Conservation (phyloP, 2,113 vertebrate genomes). For the Chunga burmeisteri region DNA sequence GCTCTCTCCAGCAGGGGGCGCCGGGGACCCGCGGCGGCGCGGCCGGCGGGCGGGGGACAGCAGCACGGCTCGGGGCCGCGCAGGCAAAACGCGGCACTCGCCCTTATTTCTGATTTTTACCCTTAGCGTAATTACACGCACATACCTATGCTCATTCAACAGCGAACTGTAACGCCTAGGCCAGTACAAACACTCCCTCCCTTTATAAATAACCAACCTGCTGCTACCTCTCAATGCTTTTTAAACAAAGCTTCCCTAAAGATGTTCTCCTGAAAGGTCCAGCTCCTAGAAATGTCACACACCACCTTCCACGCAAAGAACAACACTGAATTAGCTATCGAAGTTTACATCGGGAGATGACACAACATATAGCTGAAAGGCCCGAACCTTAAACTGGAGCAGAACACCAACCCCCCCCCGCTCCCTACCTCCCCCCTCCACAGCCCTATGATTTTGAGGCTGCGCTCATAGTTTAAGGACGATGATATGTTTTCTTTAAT, state of each 20-base stretch:
- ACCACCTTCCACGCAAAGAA: neutral
- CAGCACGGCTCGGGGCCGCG: too few species aligned
- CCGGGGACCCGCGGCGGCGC: too few species aligned
- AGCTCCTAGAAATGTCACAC: neutral
- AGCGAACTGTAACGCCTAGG: neutral
- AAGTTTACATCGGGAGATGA: neutral
- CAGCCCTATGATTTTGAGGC: neutral
- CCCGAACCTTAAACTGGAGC: neutral
- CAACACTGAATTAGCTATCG: neutral
- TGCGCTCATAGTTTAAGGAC: neutral
- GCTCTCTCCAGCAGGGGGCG: too few species aligned
- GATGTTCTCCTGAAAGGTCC: neutral
- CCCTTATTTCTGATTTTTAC: too few species aligned
- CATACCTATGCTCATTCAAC: neutral
- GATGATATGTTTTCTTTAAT: neutral
- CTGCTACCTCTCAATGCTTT: neutral
- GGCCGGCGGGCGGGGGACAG: too few species aligned
- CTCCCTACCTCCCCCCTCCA: neutral
- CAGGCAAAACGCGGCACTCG: too few species aligned
- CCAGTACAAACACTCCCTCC: neutral
- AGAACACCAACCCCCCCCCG: neutral
- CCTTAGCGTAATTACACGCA: neutral
- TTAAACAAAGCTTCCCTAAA: neutral
- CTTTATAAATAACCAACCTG: neutral
- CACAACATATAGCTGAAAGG: neutral